Percentiles rank a stretch among this genome's conserved stretches.
These are phyloP conservation scores for Ciconia boyciana DNA, from an alignment of 2,113 vertebrate genomes.

Conservation along the genomic window DNA sequence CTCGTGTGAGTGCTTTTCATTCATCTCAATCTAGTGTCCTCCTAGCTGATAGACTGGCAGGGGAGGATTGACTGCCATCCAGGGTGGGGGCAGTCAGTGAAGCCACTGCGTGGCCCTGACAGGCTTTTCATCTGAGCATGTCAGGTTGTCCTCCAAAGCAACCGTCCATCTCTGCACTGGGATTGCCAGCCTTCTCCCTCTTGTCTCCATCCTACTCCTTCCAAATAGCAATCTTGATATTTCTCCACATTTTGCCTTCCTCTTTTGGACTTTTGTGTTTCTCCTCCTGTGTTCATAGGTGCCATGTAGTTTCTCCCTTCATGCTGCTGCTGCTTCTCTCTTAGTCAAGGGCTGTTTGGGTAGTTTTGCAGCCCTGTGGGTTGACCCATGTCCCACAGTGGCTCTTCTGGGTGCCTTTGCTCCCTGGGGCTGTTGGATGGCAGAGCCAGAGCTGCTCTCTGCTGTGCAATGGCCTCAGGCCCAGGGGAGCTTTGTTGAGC, in stretches of 20 bases:
- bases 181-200: not conserved
- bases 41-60: not conserved
- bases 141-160: not conserved
- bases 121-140: not conserved
- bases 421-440: not conserved
- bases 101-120: not conserved
- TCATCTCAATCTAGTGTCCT: not conserved
- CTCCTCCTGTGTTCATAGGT: not conserved
- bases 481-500: not conserved
- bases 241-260: not conserved
- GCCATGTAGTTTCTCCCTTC: not conserved
- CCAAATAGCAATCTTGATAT: not conserved
- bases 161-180: not conserved
- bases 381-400: not conserved
- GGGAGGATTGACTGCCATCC: rapidly evolving
- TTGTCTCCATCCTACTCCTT: not conserved
- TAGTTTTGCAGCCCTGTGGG: not conserved
- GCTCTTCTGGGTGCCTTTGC: not conserved
- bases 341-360: not conserved
- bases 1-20: not conserved
- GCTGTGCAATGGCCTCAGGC: not conserved
- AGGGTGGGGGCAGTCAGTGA: not conserved
- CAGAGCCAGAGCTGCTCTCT: not conserved
- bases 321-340: not conserved
- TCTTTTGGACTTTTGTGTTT: not conserved